Evolutionary conservation across 2,888 invertebrate species (phyloP).

Genomic region (Drymonia ruficornis): DNA sequence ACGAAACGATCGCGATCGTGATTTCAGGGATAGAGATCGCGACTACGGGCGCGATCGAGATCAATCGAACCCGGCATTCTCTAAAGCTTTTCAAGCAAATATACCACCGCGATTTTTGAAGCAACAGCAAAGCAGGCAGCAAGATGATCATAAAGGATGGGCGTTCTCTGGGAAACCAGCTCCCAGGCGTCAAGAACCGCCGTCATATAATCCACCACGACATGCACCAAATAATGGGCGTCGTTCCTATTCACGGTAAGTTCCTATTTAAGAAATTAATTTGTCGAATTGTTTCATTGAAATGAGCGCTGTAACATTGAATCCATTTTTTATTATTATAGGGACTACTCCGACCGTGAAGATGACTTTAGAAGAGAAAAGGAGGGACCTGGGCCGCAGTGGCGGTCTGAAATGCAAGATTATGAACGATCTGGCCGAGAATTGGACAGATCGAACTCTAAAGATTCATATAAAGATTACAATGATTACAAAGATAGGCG

Average conservation of each 20-base stretch:
- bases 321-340: constrained; percentile 46
- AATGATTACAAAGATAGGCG: constrained; percentile 79
- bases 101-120: constrained; percentile 94
- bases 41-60: constrained; percentile 75
- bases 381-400: constrained; percentile 74
- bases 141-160: constrained; percentile 78
- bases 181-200: constrained; percentile 69
- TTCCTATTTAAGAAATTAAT: constrained; percentile 5
- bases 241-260: constrained; percentile 76
- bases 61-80: constrained; percentile 86
- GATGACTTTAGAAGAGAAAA: constrained; percentile 77
- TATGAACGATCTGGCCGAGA: constrained; percentile 74
- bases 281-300: background rate
- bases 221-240: constrained; percentile 73
- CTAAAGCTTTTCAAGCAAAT: constrained; percentile 91
- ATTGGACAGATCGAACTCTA: constrained; percentile 76
- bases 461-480: constrained; percentile 81
- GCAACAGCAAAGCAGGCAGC: constrained; percentile 87
- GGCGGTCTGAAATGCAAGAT: constrained; percentile 82
- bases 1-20: constrained; percentile 58
- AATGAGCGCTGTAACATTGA: background rate
- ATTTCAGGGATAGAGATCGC: constrained; percentile 61
- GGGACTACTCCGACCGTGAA: constrained; percentile 79
- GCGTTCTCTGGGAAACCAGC: constrained; percentile 70
- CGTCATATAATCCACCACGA: constrained; percentile 71